Evolutionary conservation across 1,140 invertebrate species (phyloP).

Genomic region (Asobara japonica): DNA sequence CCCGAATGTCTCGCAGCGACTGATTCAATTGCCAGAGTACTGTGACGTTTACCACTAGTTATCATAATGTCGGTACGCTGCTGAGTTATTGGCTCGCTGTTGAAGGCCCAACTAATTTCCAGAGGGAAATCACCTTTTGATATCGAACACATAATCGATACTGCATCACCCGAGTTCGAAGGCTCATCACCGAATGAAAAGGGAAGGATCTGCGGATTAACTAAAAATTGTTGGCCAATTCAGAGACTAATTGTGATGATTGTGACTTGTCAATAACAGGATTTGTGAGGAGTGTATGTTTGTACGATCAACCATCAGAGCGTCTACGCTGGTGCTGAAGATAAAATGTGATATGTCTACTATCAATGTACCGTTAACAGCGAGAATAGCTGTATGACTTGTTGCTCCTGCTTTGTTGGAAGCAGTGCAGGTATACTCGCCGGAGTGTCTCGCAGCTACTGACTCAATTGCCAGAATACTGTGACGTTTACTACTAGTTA

Average conservation of each 20-base stretch:
- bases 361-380: constrained; percentile 78
- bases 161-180: constrained; percentile 70
- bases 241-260: no score
- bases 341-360: neutral
- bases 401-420: constrained; percentile 77
- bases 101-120: constrained; percentile 70
- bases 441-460: constrained; percentile 76
- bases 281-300: no score
- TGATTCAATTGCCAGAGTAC: constrained; percentile 72
- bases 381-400: constrained; percentile 74
- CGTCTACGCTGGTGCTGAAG: no score
- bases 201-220: constrained; percentile 71
- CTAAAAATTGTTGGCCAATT: no score
- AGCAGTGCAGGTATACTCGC: constrained; percentile 82
- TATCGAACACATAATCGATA: constrained; percentile 70
- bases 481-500: constrained; percentile 68
- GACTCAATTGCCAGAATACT: constrained; percentile 76
- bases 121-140: constrained; percentile 69
- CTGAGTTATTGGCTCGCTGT: constrained; percentile 70
- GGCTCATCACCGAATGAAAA: constrained; percentile 72
- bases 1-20: constrained; percentile 67
- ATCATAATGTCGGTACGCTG: constrained; percentile 74
- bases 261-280: no score
- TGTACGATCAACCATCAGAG: no score
- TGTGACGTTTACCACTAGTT: constrained; percentile 75